phyloP scores from a whole-genome alignment of 2,113 vertebrate species.

The Tyrannus savana region DNA sequence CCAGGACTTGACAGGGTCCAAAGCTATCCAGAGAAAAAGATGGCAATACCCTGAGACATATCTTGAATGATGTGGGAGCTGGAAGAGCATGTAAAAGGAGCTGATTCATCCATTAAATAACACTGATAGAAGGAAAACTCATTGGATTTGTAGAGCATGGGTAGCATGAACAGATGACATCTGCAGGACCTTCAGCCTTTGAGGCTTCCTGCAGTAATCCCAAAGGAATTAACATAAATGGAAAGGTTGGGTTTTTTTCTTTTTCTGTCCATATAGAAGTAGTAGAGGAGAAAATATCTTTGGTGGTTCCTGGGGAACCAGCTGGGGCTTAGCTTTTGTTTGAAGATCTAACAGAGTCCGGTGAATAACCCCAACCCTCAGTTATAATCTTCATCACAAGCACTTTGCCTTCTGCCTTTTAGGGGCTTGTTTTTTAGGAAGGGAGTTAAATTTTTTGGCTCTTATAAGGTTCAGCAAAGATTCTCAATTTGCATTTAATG shows the following conservation, averaged over 20 bases:
- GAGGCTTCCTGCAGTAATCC: not conserved
- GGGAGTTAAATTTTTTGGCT: not conserved
- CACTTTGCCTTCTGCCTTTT: not conserved
- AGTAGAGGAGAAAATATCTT: not conserved
- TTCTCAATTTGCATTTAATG: not conserved
- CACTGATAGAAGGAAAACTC: not conserved
- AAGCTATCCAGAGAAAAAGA: not conserved
- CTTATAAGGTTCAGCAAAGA: not conserved
- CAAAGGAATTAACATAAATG: not conserved
- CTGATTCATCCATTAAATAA: not conserved
- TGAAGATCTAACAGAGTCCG: not conserved
- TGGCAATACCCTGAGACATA: not conserved
- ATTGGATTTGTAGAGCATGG: not conserved
- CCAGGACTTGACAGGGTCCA: slow-evolving; percentile 13
- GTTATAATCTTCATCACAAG: not conserved
- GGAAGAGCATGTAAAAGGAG: not conserved
- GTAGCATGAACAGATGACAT: not conserved
- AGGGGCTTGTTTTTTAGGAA: not conserved
- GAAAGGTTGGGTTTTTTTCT: not conserved
- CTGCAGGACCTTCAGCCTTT: not conserved
- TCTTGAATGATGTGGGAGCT: not conserved
- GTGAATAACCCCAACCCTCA: not conserved
- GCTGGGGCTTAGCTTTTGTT: not conserved
- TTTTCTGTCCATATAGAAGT: not conserved
- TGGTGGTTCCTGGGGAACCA: not conserved